Conservation (phyloP, 2,888 invertebrate species). For the Myathropa florea region DNA sequence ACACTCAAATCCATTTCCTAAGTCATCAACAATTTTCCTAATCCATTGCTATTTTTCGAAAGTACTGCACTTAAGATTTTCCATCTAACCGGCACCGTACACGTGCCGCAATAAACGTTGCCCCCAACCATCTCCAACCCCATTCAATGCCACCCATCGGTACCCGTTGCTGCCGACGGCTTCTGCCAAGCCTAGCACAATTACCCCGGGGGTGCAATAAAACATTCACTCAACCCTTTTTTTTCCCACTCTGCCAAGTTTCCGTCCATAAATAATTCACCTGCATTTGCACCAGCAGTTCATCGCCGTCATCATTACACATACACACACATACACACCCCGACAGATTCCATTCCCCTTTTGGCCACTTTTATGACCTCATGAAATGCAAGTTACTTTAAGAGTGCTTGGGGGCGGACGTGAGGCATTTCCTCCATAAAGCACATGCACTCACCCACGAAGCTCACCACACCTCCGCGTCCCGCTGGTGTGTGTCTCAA, state of each 20-base stretch:
- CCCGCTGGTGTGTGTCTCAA: conserved; percentile 41
- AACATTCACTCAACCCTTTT: conserved; percentile 62
- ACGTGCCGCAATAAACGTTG: conserved; percentile 50
- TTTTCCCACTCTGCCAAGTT: conserved; percentile 3
- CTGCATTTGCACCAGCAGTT: conserved; percentile 65
- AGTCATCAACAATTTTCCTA: conserved; percentile 53
- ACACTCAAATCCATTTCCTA: conserved; percentile 48
- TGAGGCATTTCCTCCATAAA: conserved; percentile 40
- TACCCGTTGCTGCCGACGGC: not conserved
- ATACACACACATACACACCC: not conserved
- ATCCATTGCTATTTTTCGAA: conserved; percentile 55
- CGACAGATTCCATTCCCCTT: conserved; percentile 54
- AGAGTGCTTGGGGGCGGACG: conserved; percentile 37
- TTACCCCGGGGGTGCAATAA: conserved; percentile 54
- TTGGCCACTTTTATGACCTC: conserved; percentile 35
- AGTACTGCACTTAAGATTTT: conserved; percentile 62
- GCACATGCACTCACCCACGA: conserved; percentile 14
- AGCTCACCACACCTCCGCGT: not conserved
- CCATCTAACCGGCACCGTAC: conserved; percentile 39
- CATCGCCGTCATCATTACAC: conserved; percentile 48
- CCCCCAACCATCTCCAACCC: not conserved
- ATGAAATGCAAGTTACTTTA: conserved; percentile 62
- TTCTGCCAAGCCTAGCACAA: conserved; percentile 28
- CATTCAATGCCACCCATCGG: not conserved
- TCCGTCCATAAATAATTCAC: conserved; percentile 64